These are phyloP conservation scores for Cerastoderma edule DNA, from an alignment of 2,888 invertebrate species.

Conservation along the genomic window DNA sequence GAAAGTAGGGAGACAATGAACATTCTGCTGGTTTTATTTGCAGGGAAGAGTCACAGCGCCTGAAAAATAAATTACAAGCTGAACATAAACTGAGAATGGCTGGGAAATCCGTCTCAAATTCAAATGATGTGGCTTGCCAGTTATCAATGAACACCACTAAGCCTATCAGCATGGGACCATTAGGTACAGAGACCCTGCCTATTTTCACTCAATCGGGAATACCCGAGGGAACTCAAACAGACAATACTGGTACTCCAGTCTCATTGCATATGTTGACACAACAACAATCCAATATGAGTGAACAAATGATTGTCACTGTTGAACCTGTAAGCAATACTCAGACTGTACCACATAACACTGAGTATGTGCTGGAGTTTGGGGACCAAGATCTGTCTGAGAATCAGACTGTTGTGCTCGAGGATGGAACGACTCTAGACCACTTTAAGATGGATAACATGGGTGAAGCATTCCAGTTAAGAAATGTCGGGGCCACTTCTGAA, in stretches of 20 bases:
- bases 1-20: too few species aligned
- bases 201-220: background rate
- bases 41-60: slow-evolving; percentile 36
- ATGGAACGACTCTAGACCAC: slow-evolving; percentile 16
- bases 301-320: background rate
- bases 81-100: slow-evolving; percentile 11
- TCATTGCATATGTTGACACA: background rate
- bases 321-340: background rate
- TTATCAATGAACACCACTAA: background rate
- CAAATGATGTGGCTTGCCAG: background rate
- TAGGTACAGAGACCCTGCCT: background rate
- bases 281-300: background rate
- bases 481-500: too few species aligned
- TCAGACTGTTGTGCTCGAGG: slow-evolving; percentile 21
- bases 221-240: background rate
- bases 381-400: background rate
- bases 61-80: slow-evolving; percentile 29
- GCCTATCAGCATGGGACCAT: background rate
- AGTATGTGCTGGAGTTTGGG: slow-evolving; percentile 3
- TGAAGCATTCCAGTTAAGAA: slow-evolving; percentile 7
- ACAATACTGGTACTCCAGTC: background rate
- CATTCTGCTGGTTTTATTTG: slow-evolving; percentile 7
- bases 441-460: slow-evolving; percentile 14
- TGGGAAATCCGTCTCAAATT: background rate
- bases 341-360: background rate